Percentiles rank a stretch among this genome's conserved stretches.
Conservation (phyloP, 2,888 invertebrate species). For the Prionchulus punctatus region DNA sequence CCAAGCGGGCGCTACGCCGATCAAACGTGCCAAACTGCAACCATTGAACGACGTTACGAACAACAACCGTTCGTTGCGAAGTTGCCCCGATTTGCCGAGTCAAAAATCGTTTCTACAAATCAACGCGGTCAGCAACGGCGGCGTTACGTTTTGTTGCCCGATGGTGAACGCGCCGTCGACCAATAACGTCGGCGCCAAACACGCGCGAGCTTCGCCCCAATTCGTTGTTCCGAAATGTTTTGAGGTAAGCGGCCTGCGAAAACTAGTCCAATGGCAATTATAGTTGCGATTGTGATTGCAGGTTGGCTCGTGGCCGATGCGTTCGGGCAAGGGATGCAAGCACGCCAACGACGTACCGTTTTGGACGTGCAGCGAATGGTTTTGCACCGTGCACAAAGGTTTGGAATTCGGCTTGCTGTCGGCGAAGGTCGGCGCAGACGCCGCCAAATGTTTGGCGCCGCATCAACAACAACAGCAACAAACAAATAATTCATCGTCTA, state of each 20-base stretch:
- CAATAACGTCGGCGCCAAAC: no score
- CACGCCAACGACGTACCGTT: slow-evolving; percentile 1
- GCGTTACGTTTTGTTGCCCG: not conserved
- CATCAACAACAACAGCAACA: no score
- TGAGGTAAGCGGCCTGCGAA: not conserved
- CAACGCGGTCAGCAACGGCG: not conserved
- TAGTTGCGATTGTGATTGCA: no score
- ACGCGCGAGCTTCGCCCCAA: not conserved
- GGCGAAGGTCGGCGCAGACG: not conserved
- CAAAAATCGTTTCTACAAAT: no score
- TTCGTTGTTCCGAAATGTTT: slow-evolving; percentile 3
- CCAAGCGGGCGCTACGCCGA: not conserved
- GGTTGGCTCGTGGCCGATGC: not conserved
- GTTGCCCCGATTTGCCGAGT: not conserved
- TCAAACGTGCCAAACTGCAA: not conserved
- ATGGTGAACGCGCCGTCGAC: not conserved
- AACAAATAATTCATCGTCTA: no score
- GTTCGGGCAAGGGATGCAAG: not conserved
- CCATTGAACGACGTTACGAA: not conserved
- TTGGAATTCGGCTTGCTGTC: not conserved
- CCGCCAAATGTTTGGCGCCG: not conserved
- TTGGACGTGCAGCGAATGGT: slow-evolving; percentile 7
- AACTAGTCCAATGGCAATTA: no score
- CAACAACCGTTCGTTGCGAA: not conserved
- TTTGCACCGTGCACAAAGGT: slow-evolving; percentile 2